These are phyloP conservation scores for Drosophila setosimentum DNA, from an alignment of 2,888 invertebrate genomes.

Conservation along the genomic window DNA sequence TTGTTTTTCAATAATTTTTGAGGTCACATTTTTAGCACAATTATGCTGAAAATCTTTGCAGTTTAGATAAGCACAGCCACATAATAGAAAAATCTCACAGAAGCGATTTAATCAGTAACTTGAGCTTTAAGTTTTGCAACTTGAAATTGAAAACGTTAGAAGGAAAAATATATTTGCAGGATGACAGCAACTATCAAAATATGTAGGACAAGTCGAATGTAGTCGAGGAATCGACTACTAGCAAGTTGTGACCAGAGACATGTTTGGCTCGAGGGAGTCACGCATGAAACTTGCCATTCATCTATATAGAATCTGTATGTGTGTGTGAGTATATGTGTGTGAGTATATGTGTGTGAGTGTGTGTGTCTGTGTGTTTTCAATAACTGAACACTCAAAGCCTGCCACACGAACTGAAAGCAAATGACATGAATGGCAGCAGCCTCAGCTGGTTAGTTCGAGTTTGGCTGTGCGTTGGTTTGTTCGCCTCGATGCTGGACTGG, in stretches of 20 bases:
- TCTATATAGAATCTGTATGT: not conserved
- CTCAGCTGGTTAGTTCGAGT: conserved; percentile 10
- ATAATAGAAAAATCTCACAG: not conserved
- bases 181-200: conserved; percentile 3
- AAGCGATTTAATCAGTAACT: too few relatives aligned
- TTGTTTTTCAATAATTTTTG: not conserved
- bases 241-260: not conserved
- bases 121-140: not conserved
- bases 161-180: not conserved
- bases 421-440: conserved; percentile 18
- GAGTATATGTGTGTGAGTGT: not conserved
- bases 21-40: not conserved
- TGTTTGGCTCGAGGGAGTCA: conserved; percentile 1
- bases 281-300: conserved; percentile 3
- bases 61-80: not conserved
- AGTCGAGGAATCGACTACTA: not conserved
- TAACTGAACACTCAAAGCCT: conserved; percentile 2
- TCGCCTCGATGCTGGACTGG: conserved; percentile 2
- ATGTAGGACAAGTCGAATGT: not conserved
- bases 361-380: not conserved
- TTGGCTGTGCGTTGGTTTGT: not conserved
- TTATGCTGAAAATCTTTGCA: not conserved
- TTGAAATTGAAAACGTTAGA: not conserved
- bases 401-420: conserved; percentile 9
- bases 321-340: not conserved